Conservation (phyloP, 2,888 invertebrate genomes). For the Cephonodes hylas region DNA sequence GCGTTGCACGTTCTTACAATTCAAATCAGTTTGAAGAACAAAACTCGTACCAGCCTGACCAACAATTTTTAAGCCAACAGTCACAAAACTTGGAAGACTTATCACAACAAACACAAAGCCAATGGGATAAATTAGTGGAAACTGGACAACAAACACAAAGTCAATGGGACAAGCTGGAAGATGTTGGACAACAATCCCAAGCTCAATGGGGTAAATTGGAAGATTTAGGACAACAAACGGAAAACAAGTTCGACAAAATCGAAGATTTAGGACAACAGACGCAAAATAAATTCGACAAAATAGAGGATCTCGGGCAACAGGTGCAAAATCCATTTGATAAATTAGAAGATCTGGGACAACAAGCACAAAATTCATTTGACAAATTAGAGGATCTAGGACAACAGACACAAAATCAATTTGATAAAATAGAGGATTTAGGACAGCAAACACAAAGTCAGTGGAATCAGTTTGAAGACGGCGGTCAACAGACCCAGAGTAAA, state of each 20-base stretch:
- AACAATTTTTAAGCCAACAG: constrained; percentile 40
- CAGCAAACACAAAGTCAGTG: constrained; percentile 38
- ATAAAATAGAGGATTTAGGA: constrained; percentile 17
- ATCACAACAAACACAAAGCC: constrained; percentile 35
- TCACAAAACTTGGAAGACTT: constrained; percentile 28
- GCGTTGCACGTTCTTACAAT: constrained; percentile 56
- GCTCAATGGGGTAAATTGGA: constrained; percentile 25
- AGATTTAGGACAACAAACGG: constrained; percentile 36
- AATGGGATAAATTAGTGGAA: constrained; percentile 34
- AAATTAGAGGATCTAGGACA: constrained; percentile 40
- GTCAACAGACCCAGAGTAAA: constrained; percentile 2
- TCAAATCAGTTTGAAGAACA: constrained; percentile 29
- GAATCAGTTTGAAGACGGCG: constrained; percentile 24
- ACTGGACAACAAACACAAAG: constrained; percentile 40
- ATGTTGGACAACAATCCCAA: constrained; percentile 40
- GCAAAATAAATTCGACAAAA: constrained; percentile 34
- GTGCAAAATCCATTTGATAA: constrained; percentile 35
- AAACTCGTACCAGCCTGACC: constrained; percentile 17
- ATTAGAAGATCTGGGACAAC: constrained; percentile 34
- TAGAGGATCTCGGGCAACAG: constrained; percentile 45
- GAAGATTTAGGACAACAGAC: constrained; percentile 33
- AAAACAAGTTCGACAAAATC: constrained; percentile 27
- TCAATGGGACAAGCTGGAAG: constrained; percentile 29
- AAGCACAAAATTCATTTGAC: constrained; percentile 36
- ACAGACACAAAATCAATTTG: background rate